Evolutionary conservation across 2,113 vertebrate species (phyloP), one percentile per base, ranked within the genome.

Genomic region (Micronycteris hirsuta): DNA sequence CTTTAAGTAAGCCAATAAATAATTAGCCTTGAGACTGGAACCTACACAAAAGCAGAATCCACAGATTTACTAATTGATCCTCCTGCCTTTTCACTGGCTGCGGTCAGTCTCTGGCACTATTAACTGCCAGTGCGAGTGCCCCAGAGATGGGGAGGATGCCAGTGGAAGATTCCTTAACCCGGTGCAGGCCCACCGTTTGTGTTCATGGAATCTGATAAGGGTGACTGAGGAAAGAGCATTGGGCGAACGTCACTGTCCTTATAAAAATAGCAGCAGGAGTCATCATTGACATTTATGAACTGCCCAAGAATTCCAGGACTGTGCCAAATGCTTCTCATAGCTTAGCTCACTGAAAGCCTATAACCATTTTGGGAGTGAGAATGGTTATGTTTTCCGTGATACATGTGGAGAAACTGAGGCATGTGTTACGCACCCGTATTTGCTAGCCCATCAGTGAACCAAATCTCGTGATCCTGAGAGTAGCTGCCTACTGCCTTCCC

Each of bases 21-120:
- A 93, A 88, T 85, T 61, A 71, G 49, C 78, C 83, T 88, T 26
- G 65, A 88, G 71, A 47, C 28, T 33, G 43, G 88, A 77, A 65
- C 19, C 77, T 47, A 14, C 82, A 24, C 43, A 52, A 58, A 86
- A 83, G 74, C 91, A 94, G 77, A 94, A 41, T 49, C 65, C 58
- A 22, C 20, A 13, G 61, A 52, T 67, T 92, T 70, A 33, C 67
- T 38, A 4, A 83, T 65, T 20, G 63, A 68, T 45, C 84, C 77
- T 65, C 81, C 54, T 81, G 43, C 22, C 88, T 65, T 47, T 45
- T 54, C 81, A 5, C 7, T 67, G 77, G 58, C 89, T 22, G 1
- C 2, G 0, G 86, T 14, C 41, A n/a, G 45, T 19, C 83, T 45
- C 22, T 4, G 28, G 84, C 80, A 19, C 73, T 1, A 2, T 13